Evolutionary conservation across 2,888 invertebrate genomes (phyloP).

Genomic region (Agapostemon virescens): DNA sequence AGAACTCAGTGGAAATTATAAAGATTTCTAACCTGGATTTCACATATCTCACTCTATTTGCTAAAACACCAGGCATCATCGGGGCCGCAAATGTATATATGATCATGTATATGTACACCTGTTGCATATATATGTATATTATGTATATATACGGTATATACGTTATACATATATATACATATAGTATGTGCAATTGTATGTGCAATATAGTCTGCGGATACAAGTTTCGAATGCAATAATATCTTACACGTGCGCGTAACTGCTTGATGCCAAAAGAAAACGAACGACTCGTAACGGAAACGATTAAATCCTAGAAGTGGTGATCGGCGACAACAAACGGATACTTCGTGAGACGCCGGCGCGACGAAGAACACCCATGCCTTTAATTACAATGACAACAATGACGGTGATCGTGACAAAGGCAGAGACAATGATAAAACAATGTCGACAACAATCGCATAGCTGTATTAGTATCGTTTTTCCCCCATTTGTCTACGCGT

Average conservation of each 20-base stretch:
- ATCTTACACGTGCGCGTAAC: conserved; percentile 71
- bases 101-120: conserved; percentile 5
- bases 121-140: conserved; percentile 61
- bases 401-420: conserved; percentile 47
- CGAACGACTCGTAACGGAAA: conserved; percentile 7
- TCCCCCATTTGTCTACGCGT: background rate
- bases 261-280: conserved; percentile 50
- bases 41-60: conserved; percentile 21
- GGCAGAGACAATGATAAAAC: conserved; percentile 45
- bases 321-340: conserved; percentile 46
- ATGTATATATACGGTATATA: conserved; percentile 69
- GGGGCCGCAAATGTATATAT: conserved; percentile 46
- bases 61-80: conserved; percentile 59
- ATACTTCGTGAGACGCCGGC: conserved; percentile 46
- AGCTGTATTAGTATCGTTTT: conserved; percentile 24
- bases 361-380: conserved; percentile 46
- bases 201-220: conserved; percentile 72
- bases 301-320: conserved; percentile 48
- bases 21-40: conserved; percentile 33
- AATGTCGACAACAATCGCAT: conserved; percentile 37
- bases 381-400: conserved; percentile 42
- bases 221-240: conserved; percentile 68
- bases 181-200: conserved; percentile 72
- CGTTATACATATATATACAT: conserved; percentile 58
- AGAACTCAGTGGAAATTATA: conserved; percentile 25